Percentiles rank a stretch among this genome's conserved stretches.
Evolutionary conservation across 1,140 invertebrate species (phyloP).

Genomic region (Drosophila trapezifrons): DNA sequence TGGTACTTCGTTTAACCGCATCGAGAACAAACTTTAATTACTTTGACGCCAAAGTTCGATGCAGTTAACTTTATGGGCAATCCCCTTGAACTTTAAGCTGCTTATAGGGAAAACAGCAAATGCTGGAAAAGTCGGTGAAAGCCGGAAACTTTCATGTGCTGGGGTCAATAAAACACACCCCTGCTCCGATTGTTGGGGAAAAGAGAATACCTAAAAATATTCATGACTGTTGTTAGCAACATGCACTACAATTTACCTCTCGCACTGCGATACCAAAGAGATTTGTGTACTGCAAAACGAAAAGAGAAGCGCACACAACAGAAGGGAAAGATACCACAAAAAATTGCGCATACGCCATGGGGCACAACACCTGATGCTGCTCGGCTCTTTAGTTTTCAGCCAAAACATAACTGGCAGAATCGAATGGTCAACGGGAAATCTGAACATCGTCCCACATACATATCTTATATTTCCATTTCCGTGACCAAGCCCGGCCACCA

Average conservation of each 20-base stretch:
- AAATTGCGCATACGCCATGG: conserved; percentile 35
- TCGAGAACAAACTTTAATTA: conserved; percentile 69
- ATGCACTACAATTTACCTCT: conserved; percentile 23
- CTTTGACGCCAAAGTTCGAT: conserved; percentile 68
- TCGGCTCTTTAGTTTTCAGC: conserved; percentile 45
- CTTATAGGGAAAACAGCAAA: conserved; percentile 54
- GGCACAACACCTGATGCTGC: conserved; percentile 17
- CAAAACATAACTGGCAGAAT: conserved; percentile 16
- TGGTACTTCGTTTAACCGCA: conserved; percentile 57
- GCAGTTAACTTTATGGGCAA: conserved; percentile 62
- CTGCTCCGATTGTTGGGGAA: no score
- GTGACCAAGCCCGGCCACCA: conserved; percentile 13
- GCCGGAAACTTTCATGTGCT: conserved; percentile 43
- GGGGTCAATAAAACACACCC: conserved; percentile 59
- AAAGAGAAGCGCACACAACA: conserved; percentile 5
- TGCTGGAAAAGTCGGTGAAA: conserved; percentile 11
- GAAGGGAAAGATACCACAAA: not conserved
- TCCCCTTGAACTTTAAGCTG: conserved; percentile 65
- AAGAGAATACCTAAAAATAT: conserved; percentile 46
- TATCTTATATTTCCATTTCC: conserved; percentile 54
- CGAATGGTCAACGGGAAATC: conserved; percentile 34
- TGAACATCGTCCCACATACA: conserved; percentile 24
- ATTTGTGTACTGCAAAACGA: conserved; percentile 45
- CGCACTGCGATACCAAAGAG: conserved; percentile 39
- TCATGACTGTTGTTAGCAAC: conserved; percentile 41